phyloP scores from a whole-genome alignment of 2,888 invertebrate genomes.

The Apotomis betuletana region DNA sequence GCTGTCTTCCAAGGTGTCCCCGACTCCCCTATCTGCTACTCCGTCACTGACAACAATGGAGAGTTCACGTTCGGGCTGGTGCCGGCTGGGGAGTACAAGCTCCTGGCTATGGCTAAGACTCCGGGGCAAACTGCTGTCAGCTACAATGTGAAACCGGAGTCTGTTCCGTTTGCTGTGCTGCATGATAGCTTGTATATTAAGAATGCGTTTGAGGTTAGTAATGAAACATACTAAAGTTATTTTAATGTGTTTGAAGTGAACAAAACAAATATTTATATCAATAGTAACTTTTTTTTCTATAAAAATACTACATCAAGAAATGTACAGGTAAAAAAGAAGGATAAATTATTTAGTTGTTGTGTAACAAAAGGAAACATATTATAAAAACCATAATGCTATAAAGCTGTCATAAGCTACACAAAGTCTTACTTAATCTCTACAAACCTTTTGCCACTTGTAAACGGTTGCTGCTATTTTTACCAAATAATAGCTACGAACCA shows the following conservation, averaged over 20 bases:
- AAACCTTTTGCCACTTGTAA: no score
- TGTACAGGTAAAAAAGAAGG: no score
- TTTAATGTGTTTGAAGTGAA: background rate
- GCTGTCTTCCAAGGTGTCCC: slow-evolving; percentile 83
- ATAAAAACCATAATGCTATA: no score
- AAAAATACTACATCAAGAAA: no score
- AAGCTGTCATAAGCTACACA: no score
- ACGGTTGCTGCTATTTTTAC: no score
- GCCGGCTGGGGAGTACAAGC: slow-evolving; percentile 90
- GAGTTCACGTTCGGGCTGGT: slow-evolving; percentile 91
- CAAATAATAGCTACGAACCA: no score
- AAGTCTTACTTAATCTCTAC: no score
- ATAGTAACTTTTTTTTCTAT: no score
- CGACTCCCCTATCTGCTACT: slow-evolving; percentile 88
- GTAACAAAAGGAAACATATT: no score
- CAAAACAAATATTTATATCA: no score
- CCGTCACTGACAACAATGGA: slow-evolving; percentile 88
- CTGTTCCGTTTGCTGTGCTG: slow-evolving; percentile 86
- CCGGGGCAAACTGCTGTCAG: slow-evolving; percentile 84
- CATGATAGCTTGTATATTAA: slow-evolving; percentile 86
- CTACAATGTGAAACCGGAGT: slow-evolving; percentile 90
- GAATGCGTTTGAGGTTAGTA: slow-evolving; percentile 87
- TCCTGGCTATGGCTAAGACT: slow-evolving; percentile 85
- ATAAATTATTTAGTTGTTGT: no score
- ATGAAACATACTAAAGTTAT: background rate